Evolutionary conservation across 2,797 vertebrate genomes (phyloP), one percentile per base, ranked within the genome.

Genomic region (Caiman crocodilus): DNA sequence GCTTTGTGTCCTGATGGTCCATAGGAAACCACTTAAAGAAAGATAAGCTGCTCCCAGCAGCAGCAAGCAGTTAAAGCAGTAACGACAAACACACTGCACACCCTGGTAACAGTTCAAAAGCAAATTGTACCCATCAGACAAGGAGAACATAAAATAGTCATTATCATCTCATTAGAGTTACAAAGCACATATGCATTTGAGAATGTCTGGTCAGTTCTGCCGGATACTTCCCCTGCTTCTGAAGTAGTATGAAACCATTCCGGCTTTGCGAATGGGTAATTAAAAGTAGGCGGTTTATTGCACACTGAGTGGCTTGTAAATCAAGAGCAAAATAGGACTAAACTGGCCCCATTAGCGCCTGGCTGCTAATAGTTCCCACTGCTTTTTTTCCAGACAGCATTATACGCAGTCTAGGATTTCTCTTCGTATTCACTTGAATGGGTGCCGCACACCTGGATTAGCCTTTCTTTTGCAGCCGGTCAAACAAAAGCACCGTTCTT

Each of bases 191-290:
- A 1, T 1, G 5, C 0, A 1, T 26, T 30, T 65, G 50, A 76
- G 90, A 55, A 50, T 26, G 35, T 73, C 17, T 0, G 3, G 59
- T 26, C 50, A 30, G 10, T 89, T 84, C 79, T 55, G 3, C 50
- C 16, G 42, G 25, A 73, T 15, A 42, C 14, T 16, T 25, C 25
- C 71, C 56, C 0, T 0, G 7, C 77, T 71, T 75, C 57, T 78
- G 75, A 21, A 83, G 59, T 59, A 79, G 30, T 13, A 71, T 50
- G 65, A 79, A 86, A 75, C 59, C 82, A 60, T 67, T 81, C 89
- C 84, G 78, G 20, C 78, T 82, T 14, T 64, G 73, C 58, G 88
- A 50, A 90, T 90, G 82, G 32, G 15, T 84, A 88, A 92, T 94
- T 77, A 94, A 25, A 64, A 86, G 65, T 59, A 14, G 30, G 71